Base-by-base conservation (phyloP, 2,797 vertebrate species). In the Ctenopoma kingsleyae region DNA sequence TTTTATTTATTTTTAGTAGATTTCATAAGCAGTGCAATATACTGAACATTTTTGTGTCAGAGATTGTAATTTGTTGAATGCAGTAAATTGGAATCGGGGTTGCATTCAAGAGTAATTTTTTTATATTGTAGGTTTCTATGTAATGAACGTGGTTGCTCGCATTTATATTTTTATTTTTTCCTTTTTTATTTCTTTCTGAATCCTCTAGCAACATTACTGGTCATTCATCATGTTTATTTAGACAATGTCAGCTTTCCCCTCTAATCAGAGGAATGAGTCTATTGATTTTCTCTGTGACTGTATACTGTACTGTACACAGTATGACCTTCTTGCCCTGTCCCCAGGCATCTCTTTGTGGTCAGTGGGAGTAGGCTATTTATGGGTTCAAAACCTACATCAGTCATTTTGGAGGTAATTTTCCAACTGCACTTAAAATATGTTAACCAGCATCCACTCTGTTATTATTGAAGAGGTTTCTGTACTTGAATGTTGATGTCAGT, bases 21-120 rank as follows among this genome's bases (percentile, higher is more conserved):
- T 72, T 83, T 81, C 32, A 55, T 84, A 64, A 71, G 65, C 44
- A 78, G 88, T 91, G 90, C 92, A 93, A 91, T 90, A 91, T 80
- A 71, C 81, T 85, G 83, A 85, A 84, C 63, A 40, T 60, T 67
- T 60, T 58, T 62, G 63, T 76, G 81, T 76, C 72, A 81, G 78
- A 83, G 82, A 92, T 88, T 85, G 85, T 87, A 68, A 84, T 81
- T 78, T 84, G 13, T 62, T 78, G 70, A 82, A 76, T 83, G 83
- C 82, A 54, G 60, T 85, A 72, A 58, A 70, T 68, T 82, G 56
- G 54, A 76, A 67, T 30, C 25, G n/a, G 66, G 41, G 64, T 61
- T 75, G 48, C 76, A 51, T 81, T 83, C 27, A 66, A 66, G 63
- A 68, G 61, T 51, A 68, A 68, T 70, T 65, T 82, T 64, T 76